These are phyloP conservation scores for Agelas oroides DNA, from an alignment of 37 sponge, comb jelly and placozoan species.

Conservation along the genomic window DNA sequence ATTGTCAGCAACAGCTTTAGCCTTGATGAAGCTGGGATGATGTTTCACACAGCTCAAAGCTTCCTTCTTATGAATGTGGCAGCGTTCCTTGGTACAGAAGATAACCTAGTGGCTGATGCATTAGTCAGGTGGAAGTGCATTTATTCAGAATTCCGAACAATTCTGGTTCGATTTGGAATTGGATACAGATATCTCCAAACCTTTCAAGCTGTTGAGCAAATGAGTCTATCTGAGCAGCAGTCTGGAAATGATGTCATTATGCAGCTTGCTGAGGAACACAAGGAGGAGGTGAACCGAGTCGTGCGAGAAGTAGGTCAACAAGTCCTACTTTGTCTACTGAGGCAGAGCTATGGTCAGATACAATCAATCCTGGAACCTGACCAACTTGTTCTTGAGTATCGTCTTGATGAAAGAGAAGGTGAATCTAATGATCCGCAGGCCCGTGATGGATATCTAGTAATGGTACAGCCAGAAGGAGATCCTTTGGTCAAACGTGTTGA, in stretches of 20 bases:
- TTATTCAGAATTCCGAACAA: slow-evolving; percentile 31
- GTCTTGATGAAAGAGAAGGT: slow-evolving; percentile 1
- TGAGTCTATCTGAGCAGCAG: not conserved
- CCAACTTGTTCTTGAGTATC: slow-evolving; percentile 35
- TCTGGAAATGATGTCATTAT: not conserved
- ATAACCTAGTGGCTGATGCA: slow-evolving; percentile 6
- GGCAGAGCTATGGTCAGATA: slow-evolving; percentile 11
- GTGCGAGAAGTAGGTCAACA: not conserved
- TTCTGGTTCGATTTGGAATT: slow-evolving; percentile 34
- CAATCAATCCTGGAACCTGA: not conserved
- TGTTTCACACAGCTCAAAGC: slow-evolving; percentile 14
- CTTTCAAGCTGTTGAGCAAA: slow-evolving; percentile 18
- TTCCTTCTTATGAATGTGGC: slow-evolving; percentile 4
- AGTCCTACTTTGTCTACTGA: not conserved
- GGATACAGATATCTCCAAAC: slow-evolving; percentile 16
- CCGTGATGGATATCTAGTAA: slow-evolving; percentile 8
- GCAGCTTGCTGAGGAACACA: slow-evolving; percentile 18
- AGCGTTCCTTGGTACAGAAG: not conserved
- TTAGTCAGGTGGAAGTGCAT: slow-evolving; percentile 42
- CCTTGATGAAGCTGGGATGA: slow-evolving; percentile 25
- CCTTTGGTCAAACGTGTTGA: slow-evolving; percentile 6
- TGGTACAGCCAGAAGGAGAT: not conserved
- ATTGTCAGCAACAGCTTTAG: not conserved
- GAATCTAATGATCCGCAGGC: not conserved
- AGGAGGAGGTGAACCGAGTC: slow-evolving; percentile 7